phyloP scores from a whole-genome alignment of 1,140 invertebrate genomes.

The Watersipora subatra region DNA sequence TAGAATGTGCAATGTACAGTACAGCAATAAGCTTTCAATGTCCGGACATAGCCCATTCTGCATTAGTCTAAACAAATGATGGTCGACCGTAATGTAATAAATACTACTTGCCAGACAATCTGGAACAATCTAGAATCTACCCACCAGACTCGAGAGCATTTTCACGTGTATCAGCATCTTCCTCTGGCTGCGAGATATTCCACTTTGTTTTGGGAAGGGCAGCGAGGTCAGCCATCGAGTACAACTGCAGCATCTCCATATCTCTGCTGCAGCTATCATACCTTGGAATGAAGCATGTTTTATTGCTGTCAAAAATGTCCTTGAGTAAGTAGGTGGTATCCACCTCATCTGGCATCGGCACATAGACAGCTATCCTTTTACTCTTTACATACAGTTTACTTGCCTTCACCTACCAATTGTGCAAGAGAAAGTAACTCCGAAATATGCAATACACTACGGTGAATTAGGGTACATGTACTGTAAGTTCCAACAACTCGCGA shows the following conservation, averaged over 20 bases:
- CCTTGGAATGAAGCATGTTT: constrained; percentile 54
- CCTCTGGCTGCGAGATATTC: constrained; percentile 67
- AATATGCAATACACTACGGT: no score
- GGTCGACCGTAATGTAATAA: no score
- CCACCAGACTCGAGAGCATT: constrained; percentile 61
- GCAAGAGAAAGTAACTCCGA: no score
- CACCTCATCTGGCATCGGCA: constrained; percentile 60
- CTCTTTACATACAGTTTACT: constrained; percentile 4
- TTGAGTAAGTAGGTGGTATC: constrained; percentile 53
- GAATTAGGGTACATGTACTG: no score
- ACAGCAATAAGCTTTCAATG: no score
- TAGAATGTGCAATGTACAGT: no score
- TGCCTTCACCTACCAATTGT: neutral
- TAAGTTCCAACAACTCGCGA: no score
- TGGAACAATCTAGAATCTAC: no score
- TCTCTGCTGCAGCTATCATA: constrained; percentile 23
- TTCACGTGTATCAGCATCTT: constrained; percentile 49
- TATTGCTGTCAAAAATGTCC: constrained; percentile 49
- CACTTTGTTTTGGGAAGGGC: constrained; percentile 62
- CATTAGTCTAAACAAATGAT: no score
- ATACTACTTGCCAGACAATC: no score
- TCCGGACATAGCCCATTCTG: no score
- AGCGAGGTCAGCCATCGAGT: constrained; percentile 53
- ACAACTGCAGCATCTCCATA: constrained; percentile 60
- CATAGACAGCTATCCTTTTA: constrained; percentile 50